Evolutionary conservation across 2,113 vertebrate genomes (phyloP), one percentile per base, ranked within the genome.

Genomic region (Perognathus longimembris): DNA sequence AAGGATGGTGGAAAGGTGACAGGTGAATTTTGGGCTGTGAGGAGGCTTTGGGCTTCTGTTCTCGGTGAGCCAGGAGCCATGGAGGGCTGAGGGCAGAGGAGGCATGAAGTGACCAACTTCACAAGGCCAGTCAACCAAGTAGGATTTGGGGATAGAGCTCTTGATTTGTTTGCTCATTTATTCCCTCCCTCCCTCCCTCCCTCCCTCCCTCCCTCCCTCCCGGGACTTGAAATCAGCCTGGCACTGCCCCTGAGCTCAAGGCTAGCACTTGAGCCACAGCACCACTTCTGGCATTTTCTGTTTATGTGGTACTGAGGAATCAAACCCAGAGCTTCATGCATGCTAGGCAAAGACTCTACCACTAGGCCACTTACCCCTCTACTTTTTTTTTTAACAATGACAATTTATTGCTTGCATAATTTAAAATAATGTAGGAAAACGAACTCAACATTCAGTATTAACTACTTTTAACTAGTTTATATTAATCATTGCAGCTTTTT

Each of bases 11-110:
- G 76, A n/a, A n/a, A 32, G 6, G 21, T 10, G 61, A 69, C 50
- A 50, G 20, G 21, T 5, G 3, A 64, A 6, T 8, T 40, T 10
- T 40, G 36, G 32, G 26, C 11, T 0, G 0, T 8, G 17, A 7
- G 15, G 34, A 7, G 34, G 38, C 7, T 30, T 54, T 40, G 45
- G 34, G 32, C 59, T 66, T 82, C 57, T 30, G 5, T 14, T 78
- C 1, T 5, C 18, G 40, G 42, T 32, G 10, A 71, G 70, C 7
- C 36, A 26, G 59, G 59, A 40, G 26, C 85, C 77, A 6, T 0
- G 20, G 74, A 17, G 3, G 10, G 71, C n/a, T 42, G 22, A n/a
- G n/a, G 42, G 10, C 11, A 80, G 36, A 61, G 6, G 14, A 73
- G 70, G 34, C 5, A 0, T 21, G 40, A 30, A 22, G 6, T 20